Conservation (phyloP, 2,113 vertebrate genomes). For the Laterallus jamaicensis region DNA sequence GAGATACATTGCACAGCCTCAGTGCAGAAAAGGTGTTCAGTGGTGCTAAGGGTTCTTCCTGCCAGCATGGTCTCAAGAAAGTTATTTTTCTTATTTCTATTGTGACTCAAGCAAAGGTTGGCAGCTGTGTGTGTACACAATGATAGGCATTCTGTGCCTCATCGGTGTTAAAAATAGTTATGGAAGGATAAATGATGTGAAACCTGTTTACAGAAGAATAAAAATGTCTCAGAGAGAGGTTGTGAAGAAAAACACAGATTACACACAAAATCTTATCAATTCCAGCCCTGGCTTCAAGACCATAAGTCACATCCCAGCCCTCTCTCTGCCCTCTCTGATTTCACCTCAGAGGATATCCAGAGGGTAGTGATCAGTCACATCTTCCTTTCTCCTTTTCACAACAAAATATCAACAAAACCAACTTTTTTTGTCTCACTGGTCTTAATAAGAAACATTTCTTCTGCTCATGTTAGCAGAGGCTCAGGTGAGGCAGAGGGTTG, state of each 20-base stretch:
- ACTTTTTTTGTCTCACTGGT: background rate
- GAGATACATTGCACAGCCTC: background rate
- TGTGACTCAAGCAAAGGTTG: background rate
- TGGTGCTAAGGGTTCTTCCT: background rate
- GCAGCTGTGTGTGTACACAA: background rate
- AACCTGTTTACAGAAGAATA: background rate
- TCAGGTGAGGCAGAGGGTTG: background rate
- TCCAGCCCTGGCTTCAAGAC: background rate
- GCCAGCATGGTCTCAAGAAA: background rate
- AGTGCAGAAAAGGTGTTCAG: background rate
- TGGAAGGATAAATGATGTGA: background rate
- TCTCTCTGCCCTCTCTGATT: background rate
- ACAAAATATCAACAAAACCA: background rate
- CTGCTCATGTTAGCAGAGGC: background rate
- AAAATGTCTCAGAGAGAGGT: background rate
- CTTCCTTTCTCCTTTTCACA: background rate
- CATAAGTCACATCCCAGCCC: background rate
- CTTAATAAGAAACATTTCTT: background rate
- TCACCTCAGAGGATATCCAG: background rate
- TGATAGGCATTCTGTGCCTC: background rate
- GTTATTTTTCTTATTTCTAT: background rate
- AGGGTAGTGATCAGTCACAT: background rate
- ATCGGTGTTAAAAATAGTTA: background rate
- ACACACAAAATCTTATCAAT: background rate
- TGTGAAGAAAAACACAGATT: background rate